phyloP scores from a whole-genome alignment of 1,140 invertebrate species.

The Drosophila lacertosa region DNA sequence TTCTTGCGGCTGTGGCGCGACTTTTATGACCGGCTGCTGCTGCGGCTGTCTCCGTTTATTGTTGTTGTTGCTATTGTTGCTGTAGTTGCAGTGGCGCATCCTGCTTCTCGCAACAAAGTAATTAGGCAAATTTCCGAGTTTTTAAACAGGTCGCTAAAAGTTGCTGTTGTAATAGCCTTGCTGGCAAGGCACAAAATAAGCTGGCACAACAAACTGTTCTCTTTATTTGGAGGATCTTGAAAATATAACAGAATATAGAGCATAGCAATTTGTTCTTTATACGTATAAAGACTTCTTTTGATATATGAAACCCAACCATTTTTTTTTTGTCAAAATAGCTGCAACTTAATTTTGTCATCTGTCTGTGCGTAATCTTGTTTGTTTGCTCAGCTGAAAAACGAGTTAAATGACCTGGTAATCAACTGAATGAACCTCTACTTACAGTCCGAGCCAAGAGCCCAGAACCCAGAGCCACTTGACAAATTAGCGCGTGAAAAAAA shows the following conservation, averaged over 20 bases:
- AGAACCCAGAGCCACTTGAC: slow-evolving; percentile 51
- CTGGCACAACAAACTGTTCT: background rate
- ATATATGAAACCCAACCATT: too few relatives aligned
- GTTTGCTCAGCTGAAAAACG: slow-evolving; percentile 23
- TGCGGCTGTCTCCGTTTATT: slow-evolving; percentile 1
- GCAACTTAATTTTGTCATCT: slow-evolving; percentile 8
- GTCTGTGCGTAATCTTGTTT: background rate
- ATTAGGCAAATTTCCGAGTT: slow-evolving; percentile 76
- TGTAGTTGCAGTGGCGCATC: slow-evolving; percentile 17
- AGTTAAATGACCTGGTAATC: slow-evolving; percentile 57
- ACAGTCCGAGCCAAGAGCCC: slow-evolving; percentile 13
- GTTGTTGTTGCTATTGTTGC: slow-evolving; percentile 15
- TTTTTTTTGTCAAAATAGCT: slow-evolving; percentile 1
- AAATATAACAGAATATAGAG: too few relatives aligned
- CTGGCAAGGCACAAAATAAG: background rate
- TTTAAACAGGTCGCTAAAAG: slow-evolving; percentile 67
- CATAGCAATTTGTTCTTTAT: too few relatives aligned
- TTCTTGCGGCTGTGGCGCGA: slow-evolving; percentile 76
- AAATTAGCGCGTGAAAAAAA: slow-evolving; percentile 54
- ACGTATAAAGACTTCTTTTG: too few relatives aligned
- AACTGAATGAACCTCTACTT: slow-evolving; percentile 2
- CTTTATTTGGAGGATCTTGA: too few relatives aligned
- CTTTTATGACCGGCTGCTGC: slow-evolving; percentile 67
- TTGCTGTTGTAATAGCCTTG: slow-evolving; percentile 21
- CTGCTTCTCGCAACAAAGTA: slow-evolving; percentile 71